Percentiles rank a stretch among this genome's conserved stretches.
Evolutionary conservation across 2,797 vertebrate genomes (phyloP).

Genomic region (Brotula barbata): DNA sequence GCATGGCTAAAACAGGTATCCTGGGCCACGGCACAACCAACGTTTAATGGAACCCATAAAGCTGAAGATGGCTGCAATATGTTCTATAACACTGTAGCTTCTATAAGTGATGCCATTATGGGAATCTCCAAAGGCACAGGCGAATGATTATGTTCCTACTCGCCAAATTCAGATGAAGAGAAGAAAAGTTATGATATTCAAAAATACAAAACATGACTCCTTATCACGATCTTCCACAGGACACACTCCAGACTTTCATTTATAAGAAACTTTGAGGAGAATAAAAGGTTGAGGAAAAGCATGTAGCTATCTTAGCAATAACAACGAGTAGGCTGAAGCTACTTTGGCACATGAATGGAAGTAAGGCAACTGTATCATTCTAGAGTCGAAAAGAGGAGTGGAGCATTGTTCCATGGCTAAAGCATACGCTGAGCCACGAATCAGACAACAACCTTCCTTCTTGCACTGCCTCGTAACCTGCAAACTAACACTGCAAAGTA

Average conservation of each 20-base stretch:
- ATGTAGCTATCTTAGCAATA: constrained; percentile 58
- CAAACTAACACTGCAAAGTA: constrained; percentile 56
- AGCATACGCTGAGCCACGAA: constrained; percentile 42
- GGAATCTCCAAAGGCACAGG: constrained; percentile 72
- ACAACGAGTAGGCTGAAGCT: constrained; percentile 73
- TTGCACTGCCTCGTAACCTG: constrained; percentile 48
- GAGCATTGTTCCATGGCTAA: constrained; percentile 66
- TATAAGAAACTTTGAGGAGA: constrained; percentile 47
- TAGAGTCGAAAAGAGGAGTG: constrained; percentile 64
- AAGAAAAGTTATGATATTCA: constrained; percentile 38
- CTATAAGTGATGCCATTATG: constrained; percentile 47
- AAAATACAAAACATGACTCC: constrained; percentile 48
- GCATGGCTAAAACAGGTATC: constrained; percentile 46
- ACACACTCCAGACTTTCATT: constrained; percentile 27
- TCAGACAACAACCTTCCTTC: constrained; percentile 48
- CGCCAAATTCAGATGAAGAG: constrained; percentile 30
- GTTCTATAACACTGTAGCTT: constrained; percentile 52
- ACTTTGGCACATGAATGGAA: constrained; percentile 85
- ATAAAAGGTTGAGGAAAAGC: constrained; percentile 62
- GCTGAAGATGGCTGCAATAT: constrained; percentile 54
- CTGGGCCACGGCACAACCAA: constrained; percentile 42
- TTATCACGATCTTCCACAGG: constrained; percentile 25
- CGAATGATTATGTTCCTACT: constrained; percentile 58
- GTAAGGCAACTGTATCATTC: constrained; percentile 84
- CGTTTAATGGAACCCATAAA: constrained; percentile 49